Evolutionary conservation across 2,797 vertebrate genomes (phyloP).

Genomic region (Orestias chungarensis): DNA sequence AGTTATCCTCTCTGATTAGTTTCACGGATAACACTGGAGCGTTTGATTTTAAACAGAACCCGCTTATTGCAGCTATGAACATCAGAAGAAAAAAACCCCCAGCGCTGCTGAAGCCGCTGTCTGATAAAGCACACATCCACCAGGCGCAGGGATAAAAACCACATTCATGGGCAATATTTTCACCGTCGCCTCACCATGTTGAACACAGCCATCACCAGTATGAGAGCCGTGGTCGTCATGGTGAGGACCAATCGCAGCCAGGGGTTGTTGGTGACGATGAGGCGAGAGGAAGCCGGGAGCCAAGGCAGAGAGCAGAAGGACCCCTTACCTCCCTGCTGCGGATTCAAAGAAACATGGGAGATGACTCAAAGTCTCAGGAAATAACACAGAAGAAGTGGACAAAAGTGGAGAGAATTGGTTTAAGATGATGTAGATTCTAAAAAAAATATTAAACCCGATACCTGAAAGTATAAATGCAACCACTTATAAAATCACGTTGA

Average conservation of each 20-base stretch:
- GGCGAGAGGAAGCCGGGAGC: conserved; percentile 87
- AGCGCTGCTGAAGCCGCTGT: not conserved
- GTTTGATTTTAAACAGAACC: not conserved
- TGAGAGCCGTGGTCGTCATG: conserved; percentile 89
- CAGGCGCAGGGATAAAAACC: not conserved
- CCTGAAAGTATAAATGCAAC: not conserved
- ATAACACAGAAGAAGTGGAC: not conserved
- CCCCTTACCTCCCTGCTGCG: conserved; percentile 91
- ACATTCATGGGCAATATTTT: not conserved
- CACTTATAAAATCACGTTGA: not conserved
- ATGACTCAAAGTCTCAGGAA: conserved; percentile 7
- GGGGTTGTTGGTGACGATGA: conserved; percentile 91
- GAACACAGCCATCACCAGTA: conserved; percentile 93
- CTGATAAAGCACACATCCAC: not conserved
- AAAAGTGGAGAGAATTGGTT: not conserved
- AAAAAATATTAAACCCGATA: not conserved
- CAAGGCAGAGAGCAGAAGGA: conserved; percentile 85
- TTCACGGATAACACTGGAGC: not conserved
- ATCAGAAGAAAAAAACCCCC: too few species aligned
- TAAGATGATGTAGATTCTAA: not conserved
- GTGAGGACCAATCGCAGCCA: conserved; percentile 94
- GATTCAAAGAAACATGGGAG: conserved; percentile 33
- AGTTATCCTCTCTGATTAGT: not conserved
- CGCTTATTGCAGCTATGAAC: not conserved
- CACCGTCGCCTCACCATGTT: conserved; percentile 89